A percentile compares a stretch with the other conserved stretches of the same genome.
Conservation (phyloP, 2,113 vertebrate genomes). For the Callospermophilus lateralis region DNA sequence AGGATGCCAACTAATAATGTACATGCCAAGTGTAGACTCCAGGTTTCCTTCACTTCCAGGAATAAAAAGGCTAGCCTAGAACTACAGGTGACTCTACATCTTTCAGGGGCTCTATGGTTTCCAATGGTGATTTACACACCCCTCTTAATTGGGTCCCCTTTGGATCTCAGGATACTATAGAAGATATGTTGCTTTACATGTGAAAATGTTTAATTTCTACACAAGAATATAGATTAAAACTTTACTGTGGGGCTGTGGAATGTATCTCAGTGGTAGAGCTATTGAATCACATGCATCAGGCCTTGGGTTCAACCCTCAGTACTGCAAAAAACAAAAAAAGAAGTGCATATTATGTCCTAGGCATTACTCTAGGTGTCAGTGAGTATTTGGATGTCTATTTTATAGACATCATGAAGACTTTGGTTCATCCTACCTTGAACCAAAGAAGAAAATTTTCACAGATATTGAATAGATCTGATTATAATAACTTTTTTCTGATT, state of each 20-base stretch:
- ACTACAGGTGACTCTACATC: neutral
- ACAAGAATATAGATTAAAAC: conserved; percentile 15
- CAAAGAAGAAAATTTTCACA: neutral
- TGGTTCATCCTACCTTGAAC: neutral
- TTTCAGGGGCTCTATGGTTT: neutral
- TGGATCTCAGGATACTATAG: neutral
- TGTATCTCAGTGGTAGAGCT: neutral
- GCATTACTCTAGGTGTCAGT: neutral
- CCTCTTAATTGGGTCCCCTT: neutral
- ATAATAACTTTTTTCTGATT: conserved; percentile 32
- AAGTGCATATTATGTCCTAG: neutral
- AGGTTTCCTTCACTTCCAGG: neutral
- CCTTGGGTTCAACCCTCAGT: neutral
- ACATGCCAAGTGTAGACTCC: neutral
- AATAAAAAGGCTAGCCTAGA: neutral
- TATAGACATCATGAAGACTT: neutral
- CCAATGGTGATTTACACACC: neutral
- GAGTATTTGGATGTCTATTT: neutral
- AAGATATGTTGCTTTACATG: neutral
- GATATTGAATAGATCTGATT: neutral
- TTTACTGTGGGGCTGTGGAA: neutral
- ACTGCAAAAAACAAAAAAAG: neutral
- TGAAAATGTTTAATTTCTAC: conserved; percentile 42
- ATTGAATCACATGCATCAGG: neutral
- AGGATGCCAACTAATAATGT: neutral